These are phyloP conservation scores for Vesta saturnalis DNA, from an alignment of 2,888 invertebrate genomes.

Conservation along the genomic window DNA sequence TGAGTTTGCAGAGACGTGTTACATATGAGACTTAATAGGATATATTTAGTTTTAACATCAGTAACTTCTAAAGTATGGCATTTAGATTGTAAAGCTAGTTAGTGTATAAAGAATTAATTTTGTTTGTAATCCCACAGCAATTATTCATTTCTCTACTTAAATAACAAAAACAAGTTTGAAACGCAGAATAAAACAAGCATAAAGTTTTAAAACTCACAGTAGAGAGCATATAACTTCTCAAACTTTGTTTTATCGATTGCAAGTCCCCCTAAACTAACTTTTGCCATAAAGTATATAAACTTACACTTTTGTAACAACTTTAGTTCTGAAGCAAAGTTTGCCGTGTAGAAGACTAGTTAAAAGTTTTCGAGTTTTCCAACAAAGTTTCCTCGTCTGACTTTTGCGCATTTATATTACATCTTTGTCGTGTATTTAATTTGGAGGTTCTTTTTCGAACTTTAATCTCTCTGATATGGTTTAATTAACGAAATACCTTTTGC, in stretches of 20 bases:
- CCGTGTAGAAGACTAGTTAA: conserved; percentile 59
- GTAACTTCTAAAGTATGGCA: too few species aligned
- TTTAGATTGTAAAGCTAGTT: too few species aligned
- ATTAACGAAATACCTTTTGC: conserved; percentile 55
- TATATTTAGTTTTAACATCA: too few species aligned
- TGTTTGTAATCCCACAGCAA: conserved; percentile 30
- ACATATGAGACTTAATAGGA: too few species aligned
- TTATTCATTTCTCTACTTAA: conserved; percentile 33
- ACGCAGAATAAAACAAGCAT: conserved; percentile 38
- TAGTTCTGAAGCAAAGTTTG: conserved; percentile 59
- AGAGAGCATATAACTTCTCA: conserved; percentile 45
- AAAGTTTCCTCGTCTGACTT: conserved; percentile 49
- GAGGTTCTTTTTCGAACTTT: conserved; percentile 53
- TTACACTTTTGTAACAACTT: conserved; percentile 65
- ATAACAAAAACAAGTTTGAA: conserved; percentile 38
- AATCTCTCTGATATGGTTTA: conserved; percentile 56
- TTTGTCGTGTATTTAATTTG: conserved; percentile 51
- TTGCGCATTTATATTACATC: conserved; percentile 45
- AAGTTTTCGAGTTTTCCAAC: conserved; percentile 52
- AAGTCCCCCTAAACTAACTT: conserved; percentile 61
- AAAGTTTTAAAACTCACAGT: conserved; percentile 42
- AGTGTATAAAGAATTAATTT: conserved; percentile 17
- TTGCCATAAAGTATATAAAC: conserved; percentile 64
- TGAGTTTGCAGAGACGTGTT: too few species aligned
- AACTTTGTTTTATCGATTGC: conserved; percentile 47